These are phyloP conservation scores for Brachyistius frenatus DNA, from an alignment of 2,113 vertebrate species.

Conservation along the genomic window DNA sequence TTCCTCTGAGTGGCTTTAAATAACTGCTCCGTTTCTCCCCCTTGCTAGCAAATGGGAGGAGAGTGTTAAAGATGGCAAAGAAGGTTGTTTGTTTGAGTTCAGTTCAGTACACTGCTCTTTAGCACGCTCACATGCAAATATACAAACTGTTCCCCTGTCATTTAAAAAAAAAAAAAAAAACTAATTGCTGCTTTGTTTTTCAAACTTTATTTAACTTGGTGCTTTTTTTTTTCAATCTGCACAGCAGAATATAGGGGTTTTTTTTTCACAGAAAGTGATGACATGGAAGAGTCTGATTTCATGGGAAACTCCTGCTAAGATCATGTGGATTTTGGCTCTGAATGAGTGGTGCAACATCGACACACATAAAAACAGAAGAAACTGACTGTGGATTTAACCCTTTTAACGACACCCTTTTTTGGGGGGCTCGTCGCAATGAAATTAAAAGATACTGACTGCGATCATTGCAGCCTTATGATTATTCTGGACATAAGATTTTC, in stretches of 20 bases:
- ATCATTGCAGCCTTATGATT: neutral
- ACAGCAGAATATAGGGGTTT: neutral
- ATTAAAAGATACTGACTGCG: neutral
- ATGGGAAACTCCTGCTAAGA: slow-evolving; percentile 46
- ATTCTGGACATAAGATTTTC: neutral
- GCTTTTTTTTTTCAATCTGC: slow-evolving; percentile 1
- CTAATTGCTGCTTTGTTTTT: slow-evolving; percentile 76
- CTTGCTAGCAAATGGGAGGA: slow-evolving; percentile 74
- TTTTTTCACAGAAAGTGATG: slow-evolving; percentile 34
- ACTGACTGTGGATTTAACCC: slow-evolving; percentile 6
- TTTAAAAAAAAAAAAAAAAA: slow-evolving; percentile 32
- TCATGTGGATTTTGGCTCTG: slow-evolving; percentile 26
- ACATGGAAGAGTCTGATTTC: slow-evolving; percentile 46
- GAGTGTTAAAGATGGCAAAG: slow-evolving; percentile 81
- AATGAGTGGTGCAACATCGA: slow-evolving; percentile 28
- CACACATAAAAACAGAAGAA: slow-evolving; percentile 17
- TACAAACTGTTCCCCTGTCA: slow-evolving; percentile 49
- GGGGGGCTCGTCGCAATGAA: neutral
- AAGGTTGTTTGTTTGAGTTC: slow-evolving; percentile 77
- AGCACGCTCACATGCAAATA: slow-evolving; percentile 48
- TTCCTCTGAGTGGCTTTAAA: slow-evolving; percentile 81
- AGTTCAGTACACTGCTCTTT: slow-evolving; percentile 44
- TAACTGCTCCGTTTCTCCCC: slow-evolving; percentile 70
- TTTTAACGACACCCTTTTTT: slow-evolving; percentile 3
- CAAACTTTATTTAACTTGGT: slow-evolving; percentile 35